These are phyloP conservation scores for Drymonia ruficornis DNA, from an alignment of 2,888 invertebrate species.

Conservation along the genomic window DNA sequence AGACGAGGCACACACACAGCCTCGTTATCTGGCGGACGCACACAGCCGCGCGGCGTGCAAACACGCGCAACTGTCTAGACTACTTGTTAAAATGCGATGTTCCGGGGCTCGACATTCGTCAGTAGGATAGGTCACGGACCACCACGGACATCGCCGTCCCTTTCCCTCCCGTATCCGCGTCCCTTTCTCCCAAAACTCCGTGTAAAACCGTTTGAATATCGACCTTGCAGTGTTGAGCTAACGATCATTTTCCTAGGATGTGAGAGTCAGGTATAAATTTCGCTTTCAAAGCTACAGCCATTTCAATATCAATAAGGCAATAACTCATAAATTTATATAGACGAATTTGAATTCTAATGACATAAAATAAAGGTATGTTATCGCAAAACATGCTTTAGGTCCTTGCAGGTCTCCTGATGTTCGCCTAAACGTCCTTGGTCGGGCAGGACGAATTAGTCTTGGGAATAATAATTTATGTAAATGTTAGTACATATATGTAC, in stretches of 20 bases:
- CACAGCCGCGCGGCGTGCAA: slow-evolving; percentile 47
- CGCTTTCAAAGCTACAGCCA: slow-evolving; percentile 74
- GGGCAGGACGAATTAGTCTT: slow-evolving; percentile 81
- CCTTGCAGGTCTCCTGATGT: slow-evolving; percentile 66
- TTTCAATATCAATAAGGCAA: slow-evolving; percentile 42
- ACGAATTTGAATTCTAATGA: slow-evolving; percentile 28
- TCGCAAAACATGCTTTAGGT: slow-evolving; percentile 42
- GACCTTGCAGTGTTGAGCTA: slow-evolving; percentile 38
- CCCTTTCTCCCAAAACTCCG: slow-evolving; percentile 44
- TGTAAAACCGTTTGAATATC: slow-evolving; percentile 36
- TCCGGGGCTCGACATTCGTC: slow-evolving; percentile 83
- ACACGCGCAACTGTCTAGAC: slow-evolving; percentile 73
- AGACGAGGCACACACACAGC: slow-evolving; percentile 35
- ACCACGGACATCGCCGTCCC: slow-evolving; percentile 61
- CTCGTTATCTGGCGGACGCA: slow-evolving; percentile 36
- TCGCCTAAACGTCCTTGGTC: slow-evolving; percentile 72
- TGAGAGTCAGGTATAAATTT: slow-evolving; percentile 74
- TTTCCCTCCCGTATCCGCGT: slow-evolving; percentile 51
- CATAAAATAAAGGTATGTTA: slow-evolving; percentile 23
- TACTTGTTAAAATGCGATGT: slow-evolving; percentile 79
- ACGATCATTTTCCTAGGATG: slow-evolving; percentile 23
- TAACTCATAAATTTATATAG: slow-evolving; percentile 36
- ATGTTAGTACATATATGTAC: slow-evolving; percentile 62
- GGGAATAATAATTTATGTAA: slow-evolving; percentile 84
- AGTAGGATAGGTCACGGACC: slow-evolving; percentile 85